Evolutionary conservation across 1,140 invertebrate species (phyloP), one percentile per base, ranked within the genome.

Genomic region (Ylistrum balloti): DNA sequence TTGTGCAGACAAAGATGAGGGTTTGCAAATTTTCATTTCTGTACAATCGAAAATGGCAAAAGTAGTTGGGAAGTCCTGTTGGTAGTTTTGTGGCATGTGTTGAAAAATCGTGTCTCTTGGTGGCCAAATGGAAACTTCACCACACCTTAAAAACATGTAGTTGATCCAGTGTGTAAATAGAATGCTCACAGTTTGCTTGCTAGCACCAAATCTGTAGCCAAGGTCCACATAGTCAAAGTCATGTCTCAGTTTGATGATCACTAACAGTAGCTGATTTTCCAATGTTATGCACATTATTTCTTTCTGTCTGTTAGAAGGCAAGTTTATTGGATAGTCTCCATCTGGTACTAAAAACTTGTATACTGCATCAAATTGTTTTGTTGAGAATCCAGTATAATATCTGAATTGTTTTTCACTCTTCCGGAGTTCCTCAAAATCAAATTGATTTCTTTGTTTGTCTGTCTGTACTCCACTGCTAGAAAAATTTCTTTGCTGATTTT

Each of bases 1-100:
- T 35, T 87, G 10, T 22, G 45, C 33, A 9, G 33, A 35, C n/a
- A 89, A 33, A n/a, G 88, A 91, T 28, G 90, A 90, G 10, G 92
- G 33, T 48, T 33, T 90, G 35, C 90, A 89, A 45, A 41, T 87
- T 34, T 88, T 87, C 1, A 92, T 33, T 87, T 90, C 91, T 85
- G 90, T 92, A 48, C 91, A 92, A 34, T 92, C 90, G 33, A 92
- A 89, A 20, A 90, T 92, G 0, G 91, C 87, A 33, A 90, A 15
- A 0, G 92, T 92, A 13, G 85, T 28, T 33, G 89, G 92, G 33
- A 90, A 92, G 9, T 86, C 35, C 0, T n/a, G 0, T 74, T 74
- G n/a, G 56, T 28, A 74, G 1, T 1, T 9, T 74, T 74, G 1
- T 28, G 56, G 56, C 56, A 74, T 74, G n/a, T 74, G n/a, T 9